Evolutionary conservation across 2,888 invertebrate genomes (phyloP), one percentile per base, ranked within the genome.

Genomic region (Hypomecis punctinalis): DNA sequence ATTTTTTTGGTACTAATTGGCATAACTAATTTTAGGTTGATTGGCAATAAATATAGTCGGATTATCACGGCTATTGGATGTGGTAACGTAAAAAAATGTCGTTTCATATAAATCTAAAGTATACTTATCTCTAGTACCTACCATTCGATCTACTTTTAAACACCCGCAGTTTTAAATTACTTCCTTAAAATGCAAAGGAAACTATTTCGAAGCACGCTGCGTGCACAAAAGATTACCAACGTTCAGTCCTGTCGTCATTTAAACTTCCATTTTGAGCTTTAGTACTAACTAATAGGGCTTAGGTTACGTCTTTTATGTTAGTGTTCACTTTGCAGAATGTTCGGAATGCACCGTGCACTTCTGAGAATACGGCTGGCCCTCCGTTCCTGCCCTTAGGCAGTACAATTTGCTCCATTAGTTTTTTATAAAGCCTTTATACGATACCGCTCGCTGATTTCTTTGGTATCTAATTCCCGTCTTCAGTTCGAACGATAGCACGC

Each of bases 131-230:
- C 33, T 58, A 37, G 47, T 56, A 37, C 11, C 37, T 56, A 37
- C 11, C 37, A 54, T 43, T 49, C 40, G 46, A 52, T 61, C 68
- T 61, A 59, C 66, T 69, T 68, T 63, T 64, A 75, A 77, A 67
- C 64, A 74, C 73, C 73, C 74, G 69, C 72, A 73, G 65, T 52
- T 73, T 65, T 71, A 52, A 76, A 78, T 73, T 63, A 78, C 76
- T 82, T 80, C 76, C 80, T 81, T 72, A 75, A 80, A 81, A 80
- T 76, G 75, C 76, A 81, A 82, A 81, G 78, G 78, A 81, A 81
- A 80, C 77, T 68, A 77, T 82, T 79, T 70, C 70, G 68, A 80
- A 73, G 75, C 73, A 70, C 67, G 71, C 74, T 74, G 74, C 68
- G 68, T 66, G 67, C 68, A 68, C 69, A 74, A 72, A 73, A 60